Percentiles rank a stretch among this genome's conserved stretches.
Conservation (phyloP, 2,888 invertebrate species). For the Lamellibrachia columna region DNA sequence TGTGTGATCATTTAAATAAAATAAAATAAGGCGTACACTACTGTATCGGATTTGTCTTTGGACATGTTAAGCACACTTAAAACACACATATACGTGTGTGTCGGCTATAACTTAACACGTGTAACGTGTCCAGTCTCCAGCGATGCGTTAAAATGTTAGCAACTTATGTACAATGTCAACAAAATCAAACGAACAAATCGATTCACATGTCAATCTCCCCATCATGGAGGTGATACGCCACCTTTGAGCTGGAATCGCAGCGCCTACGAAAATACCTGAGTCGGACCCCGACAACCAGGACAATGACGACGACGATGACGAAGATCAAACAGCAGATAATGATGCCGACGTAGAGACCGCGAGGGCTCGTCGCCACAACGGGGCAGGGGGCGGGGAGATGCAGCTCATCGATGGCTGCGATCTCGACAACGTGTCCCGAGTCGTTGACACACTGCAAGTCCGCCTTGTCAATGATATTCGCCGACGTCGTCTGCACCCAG, state of each 20-base stretch:
- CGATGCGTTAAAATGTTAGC: no score
- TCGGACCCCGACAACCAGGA: neutral
- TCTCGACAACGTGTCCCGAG: neutral
- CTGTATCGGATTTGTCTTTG: no score
- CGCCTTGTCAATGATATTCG: neutral
- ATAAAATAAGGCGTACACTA: no score
- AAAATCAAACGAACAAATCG: neutral
- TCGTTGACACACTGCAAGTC: neutral
- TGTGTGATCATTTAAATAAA: no score
- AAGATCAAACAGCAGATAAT: neutral
- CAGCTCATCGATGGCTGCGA: neutral
- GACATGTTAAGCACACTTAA: no score
- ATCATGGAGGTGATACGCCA: neutral
- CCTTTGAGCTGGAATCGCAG: neutral
- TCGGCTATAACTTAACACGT: no score
- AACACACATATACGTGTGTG: no score
- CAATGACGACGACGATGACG: neutral
- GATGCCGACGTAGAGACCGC: neutral
- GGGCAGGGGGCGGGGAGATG: neutral
- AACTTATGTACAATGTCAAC: no score
- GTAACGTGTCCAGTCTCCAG: no score
- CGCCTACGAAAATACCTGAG: neutral
- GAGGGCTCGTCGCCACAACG: neutral
- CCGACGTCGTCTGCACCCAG: neutral
- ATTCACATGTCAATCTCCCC: neutral